Base-by-base conservation (phyloP, 1,140 invertebrate species). In the Xylocopa sonorina region DNA sequence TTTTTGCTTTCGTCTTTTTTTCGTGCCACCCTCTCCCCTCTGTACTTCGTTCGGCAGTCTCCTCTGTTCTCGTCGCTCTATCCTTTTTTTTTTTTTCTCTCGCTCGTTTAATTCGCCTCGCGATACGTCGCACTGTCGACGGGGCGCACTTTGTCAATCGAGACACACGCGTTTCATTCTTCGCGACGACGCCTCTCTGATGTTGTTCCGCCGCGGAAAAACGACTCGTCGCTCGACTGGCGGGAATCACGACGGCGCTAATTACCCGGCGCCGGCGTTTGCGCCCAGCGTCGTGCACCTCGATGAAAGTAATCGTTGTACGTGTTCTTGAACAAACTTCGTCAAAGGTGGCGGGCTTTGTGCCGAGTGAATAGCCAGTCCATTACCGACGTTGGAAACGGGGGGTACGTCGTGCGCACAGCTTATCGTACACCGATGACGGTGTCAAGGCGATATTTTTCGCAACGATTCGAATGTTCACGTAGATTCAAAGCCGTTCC, bases 91-190 rank as follows among this genome's bases (percentile, higher is more conserved):
- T 51, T 12, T 6, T 41, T 14, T 34, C 51, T 29, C 38, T 21
- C 27, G 27, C 1, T 21, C 27, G 51, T 38, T 53, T 38, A 14
- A 16, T 43, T 69, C 18, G 24, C 29, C 5, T 1, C 29, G 43
- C 34, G 66, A 55, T 68, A 55, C 66, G 46, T 10, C 53, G 34
- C 58, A 16, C 2, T 3, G 27, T n/a, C 10, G 53, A 6, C 38
- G 69, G 0, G 9, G 58, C 2, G 32, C 24, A 55, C 50, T 75
- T 75, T 43, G 60, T 66, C n/a, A 32, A 66, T 66, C 60, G 72
- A 75, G 50, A 50, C 58, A 66, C 72, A 66, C 72, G 72, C 72
- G 60, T 64, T 66, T 43, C 34, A 3, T 55, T 43, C 60, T 66
- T 18, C 27, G 32, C 6, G 34, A 50, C 21, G 29, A 14, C 64